These are phyloP conservation scores for Conchocele bisecta DNA, from an alignment of 2,888 invertebrate genomes.

Conservation along the genomic window DNA sequence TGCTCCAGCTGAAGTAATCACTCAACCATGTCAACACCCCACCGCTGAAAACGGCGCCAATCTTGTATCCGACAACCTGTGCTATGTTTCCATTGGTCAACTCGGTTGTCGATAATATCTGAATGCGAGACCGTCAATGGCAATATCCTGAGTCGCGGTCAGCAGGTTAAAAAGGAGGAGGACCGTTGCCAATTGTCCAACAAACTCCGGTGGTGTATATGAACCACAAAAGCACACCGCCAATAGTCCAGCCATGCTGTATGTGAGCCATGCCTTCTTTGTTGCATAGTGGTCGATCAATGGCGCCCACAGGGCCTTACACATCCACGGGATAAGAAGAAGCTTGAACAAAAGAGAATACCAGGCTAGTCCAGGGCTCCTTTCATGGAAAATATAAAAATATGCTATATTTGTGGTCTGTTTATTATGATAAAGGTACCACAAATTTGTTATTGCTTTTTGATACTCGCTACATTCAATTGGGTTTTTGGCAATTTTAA, in stretches of 20 bases:
- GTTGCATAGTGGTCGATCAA: conserved; percentile 80
- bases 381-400: too few relatives aligned
- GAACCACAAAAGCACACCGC: conserved; percentile 77
- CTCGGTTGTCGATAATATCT: conserved; percentile 76
- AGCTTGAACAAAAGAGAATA: too few relatives aligned
- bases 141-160: conserved; percentile 82
- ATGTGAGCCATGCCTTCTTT: conserved; percentile 80
- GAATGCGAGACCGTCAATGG: conserved; percentile 82
- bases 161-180: conserved; percentile 80
- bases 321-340: conserved; percentile 81
- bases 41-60: conserved; percentile 82
- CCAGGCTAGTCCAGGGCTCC: too few relatives aligned
- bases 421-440: too few relatives aligned
- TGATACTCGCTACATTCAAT: too few relatives aligned
- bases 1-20: conserved; percentile 74
- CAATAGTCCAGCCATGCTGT: conserved; percentile 77
- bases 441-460: too few relatives aligned
- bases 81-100: conserved; percentile 82
- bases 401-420: too few relatives aligned
- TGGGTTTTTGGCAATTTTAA: too few relatives aligned
- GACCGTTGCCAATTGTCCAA: conserved; percentile 64
- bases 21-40: conserved; percentile 78
- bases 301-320: conserved; percentile 82
- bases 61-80: conserved; percentile 83
- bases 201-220: conserved; percentile 68